A percentile compares a stretch with the other conserved stretches of the same genome.
These are phyloP conservation scores for Nemurella pictetii DNA, from an alignment of 2,888 invertebrate species.

Conservation along the genomic window DNA sequence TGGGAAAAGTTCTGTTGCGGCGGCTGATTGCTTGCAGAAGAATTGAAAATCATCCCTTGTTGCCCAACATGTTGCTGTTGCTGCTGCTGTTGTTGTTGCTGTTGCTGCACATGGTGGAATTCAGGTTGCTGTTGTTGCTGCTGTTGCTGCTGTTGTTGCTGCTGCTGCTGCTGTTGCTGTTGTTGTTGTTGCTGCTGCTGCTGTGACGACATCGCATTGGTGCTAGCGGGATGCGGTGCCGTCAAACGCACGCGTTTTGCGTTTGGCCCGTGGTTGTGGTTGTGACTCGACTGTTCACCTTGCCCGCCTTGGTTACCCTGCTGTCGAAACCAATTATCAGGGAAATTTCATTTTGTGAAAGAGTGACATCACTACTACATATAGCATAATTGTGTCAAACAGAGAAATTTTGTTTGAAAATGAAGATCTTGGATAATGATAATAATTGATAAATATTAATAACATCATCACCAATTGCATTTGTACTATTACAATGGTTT, in stretches of 20 bases:
- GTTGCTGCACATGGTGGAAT: slow-evolving; percentile 43
- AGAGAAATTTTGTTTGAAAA: too few relatives aligned
- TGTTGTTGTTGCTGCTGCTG: slow-evolving; percentile 54
- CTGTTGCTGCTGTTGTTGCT: slow-evolving; percentile 50
- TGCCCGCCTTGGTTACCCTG: slow-evolving; percentile 45
- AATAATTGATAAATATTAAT: too few relatives aligned
- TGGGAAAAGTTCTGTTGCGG: slow-evolving; percentile 38
- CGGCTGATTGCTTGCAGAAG: slow-evolving; percentile 43
- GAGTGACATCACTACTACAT: background rate
- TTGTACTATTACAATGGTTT: too few relatives aligned
- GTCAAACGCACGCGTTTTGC: slow-evolving; percentile 68
- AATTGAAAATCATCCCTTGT: slow-evolving; percentile 44
- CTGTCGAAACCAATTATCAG: background rate
- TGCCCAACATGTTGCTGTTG: slow-evolving; percentile 46
- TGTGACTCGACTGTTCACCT: slow-evolving; percentile 47
- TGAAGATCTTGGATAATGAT: too few relatives aligned
- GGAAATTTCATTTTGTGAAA: background rate
- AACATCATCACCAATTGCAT: too few relatives aligned
- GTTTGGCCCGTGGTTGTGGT: slow-evolving; percentile 57
- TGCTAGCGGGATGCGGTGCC: slow-evolving; percentile 52
- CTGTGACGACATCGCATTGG: slow-evolving; percentile 48
- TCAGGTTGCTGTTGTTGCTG: slow-evolving; percentile 55
- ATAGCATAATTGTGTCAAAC: too few relatives aligned
- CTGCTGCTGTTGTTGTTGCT: slow-evolving; percentile 49
- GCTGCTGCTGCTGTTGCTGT: slow-evolving; percentile 41